Base-by-base conservation (phyloP, 2,888 invertebrate genomes). In the Exocentrus adspersus region DNA sequence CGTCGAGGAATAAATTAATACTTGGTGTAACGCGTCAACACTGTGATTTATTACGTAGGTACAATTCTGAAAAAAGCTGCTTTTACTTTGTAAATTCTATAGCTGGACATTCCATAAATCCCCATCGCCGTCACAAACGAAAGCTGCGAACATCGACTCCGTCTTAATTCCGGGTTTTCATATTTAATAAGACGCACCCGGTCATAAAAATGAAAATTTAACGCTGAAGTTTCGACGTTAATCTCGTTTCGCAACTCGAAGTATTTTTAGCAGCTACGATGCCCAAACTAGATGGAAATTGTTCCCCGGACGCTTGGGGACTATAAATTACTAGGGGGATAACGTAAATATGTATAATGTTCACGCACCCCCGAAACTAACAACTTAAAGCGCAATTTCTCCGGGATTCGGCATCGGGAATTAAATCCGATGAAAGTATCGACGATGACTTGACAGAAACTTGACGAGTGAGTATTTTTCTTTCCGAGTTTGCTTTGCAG, bases 181-280 rank as follows among this genome's bases (percentile, higher is more conserved):
- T 48, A 28, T 48, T 28, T 48, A 48, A 28, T 28, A 48, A 16
- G 28, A 48, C 10, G 9, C 48, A 24, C 20, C 28, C 10, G 28
- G 28, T 24, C 16, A 48, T 48, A 48, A 48, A 48, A 48, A 48
- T 30, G 28, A 48, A 48, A 48, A 48, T 48, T 48, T 48, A 48
- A 48, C 16, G 48, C 17, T 12, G 28, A 48, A 48, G 9, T 28
- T 48, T 16, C 10, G 48, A 28, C 32, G 37, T 51, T 51, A 51
- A 51, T 51, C 32, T 51, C 19, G 20, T 19, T 20, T 51, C 48
- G 37, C 12, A 32, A 7, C 32, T 32, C 30, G 32, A 32, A 37
- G 17, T 51, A 37, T 51, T 51, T 51, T 51, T 37, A 51, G 37
- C 37, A 37, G 37, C 6, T 17, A 19, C 32, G 51, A 20, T 17